Evolutionary conservation across 2,113 vertebrate species (phyloP), one percentile per base, ranked within the genome.

Genomic region (Brevimyrus niger): DNA sequence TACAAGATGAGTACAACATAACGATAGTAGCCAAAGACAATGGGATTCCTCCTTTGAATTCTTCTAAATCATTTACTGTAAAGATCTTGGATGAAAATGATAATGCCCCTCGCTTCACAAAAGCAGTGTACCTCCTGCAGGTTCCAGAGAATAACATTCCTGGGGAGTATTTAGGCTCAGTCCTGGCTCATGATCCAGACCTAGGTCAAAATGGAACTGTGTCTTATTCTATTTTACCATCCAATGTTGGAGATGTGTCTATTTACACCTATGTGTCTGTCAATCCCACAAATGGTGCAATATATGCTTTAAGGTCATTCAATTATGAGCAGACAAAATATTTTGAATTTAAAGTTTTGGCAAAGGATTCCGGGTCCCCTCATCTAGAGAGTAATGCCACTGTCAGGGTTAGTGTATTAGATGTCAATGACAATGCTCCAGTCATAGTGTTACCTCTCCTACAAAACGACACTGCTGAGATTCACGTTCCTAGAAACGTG

Each of bases 141-240:
- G 98, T 99, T 51, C 97, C 97, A 0, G 98, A 99, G 93, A 99
- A 99, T 93, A 99, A 99, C 91, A 99, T 99, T 90, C 98, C 98
- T 0, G 98, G 98, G 1, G 98, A 99, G 90, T 99, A 98, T 90
- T 93, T 99, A 50, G 98, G 98, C 31, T 99, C 98, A 0, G 98
- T 99, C 90, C 93, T 99, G 88, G 98, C 98, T 61, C 97, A 98
- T 90, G 98, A 99, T 89, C 97, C 98, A 0, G 98, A 99, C 85
- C 94, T 99, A 50, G 98, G 98, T 13, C 97, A 99, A 90, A 99
- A 99, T 51, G 98, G 98, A 90, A 99, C 97, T 0, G 98, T 99
- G 13, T 99, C 98, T 89, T 99, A 99, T 87, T 98, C 97, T 90
- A 98, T 99, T 88, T 87, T 99, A 69, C 97, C 98, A 0, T 98